Percentiles rank a stretch among this genome's conserved stretches.
Conservation (phyloP, 64 coral and sea anemone genomes). For the Pocillopora verrucosa region DNA sequence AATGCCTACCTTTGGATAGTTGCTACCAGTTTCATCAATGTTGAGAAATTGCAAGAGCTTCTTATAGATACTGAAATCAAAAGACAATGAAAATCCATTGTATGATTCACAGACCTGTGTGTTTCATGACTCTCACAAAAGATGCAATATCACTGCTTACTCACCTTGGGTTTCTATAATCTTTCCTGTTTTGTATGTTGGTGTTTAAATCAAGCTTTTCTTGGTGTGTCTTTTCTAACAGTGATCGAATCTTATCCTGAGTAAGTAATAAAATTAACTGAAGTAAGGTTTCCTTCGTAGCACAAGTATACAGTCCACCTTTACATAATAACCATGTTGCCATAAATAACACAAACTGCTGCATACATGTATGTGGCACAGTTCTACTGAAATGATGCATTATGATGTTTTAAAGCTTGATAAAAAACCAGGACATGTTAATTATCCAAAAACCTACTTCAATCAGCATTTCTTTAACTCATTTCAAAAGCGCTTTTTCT, state of each 20-base stretch:
- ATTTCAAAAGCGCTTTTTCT: too few relatives aligned
- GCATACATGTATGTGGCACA: too few relatives aligned
- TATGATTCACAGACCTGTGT: background rate
- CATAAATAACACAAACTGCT: too few relatives aligned
- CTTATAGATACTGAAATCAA: constrained; percentile 62
- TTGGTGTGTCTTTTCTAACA: constrained; percentile 64
- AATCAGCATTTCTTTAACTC: too few relatives aligned
- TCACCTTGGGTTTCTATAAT: constrained; percentile 70
- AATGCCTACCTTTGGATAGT: constrained; percentile 54
- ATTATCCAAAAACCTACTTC: too few relatives aligned
- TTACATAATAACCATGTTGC: too few relatives aligned
- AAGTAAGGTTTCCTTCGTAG: too few relatives aligned
- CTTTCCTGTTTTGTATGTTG: constrained; percentile 68
- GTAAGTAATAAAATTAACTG: background rate
- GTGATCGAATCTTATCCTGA: constrained; percentile 50
- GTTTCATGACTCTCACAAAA: background rate
- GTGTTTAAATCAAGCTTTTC: constrained; percentile 72
- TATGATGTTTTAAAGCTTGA: too few relatives aligned
- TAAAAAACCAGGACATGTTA: too few relatives aligned
- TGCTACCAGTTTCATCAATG: constrained; percentile 68
- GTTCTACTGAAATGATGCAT: too few relatives aligned
- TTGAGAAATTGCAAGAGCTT: constrained; percentile 61
- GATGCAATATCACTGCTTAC: background rate
- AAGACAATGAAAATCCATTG: background rate
- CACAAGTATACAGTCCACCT: too few relatives aligned